phyloP scores from a whole-genome alignment of 2,797 vertebrate species.

The Micrastur ruficollis region DNA sequence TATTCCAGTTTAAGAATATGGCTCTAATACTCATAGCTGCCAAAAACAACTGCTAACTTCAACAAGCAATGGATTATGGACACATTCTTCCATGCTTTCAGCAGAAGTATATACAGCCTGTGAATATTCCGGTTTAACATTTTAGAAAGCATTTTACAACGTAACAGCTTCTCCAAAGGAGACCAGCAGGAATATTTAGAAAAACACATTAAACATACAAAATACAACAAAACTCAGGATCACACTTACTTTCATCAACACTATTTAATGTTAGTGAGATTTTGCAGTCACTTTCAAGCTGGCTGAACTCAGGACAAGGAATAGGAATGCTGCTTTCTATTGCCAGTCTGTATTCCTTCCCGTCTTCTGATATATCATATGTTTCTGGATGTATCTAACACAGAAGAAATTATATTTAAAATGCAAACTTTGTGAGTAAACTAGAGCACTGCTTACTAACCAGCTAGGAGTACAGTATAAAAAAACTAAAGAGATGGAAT shows the following conservation, averaged over 20 bases:
- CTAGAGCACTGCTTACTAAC: neutral
- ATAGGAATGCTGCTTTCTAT: constrained; percentile 86
- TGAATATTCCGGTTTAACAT: neutral
- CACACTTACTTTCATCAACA: constrained; percentile 77
- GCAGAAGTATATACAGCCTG: neutral
- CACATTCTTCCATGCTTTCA: neutral
- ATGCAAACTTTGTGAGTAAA: neutral
- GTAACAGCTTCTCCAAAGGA: neutral
- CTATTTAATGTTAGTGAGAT: constrained; percentile 81
- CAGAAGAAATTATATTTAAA: constrained; percentile 5
- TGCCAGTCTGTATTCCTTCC: constrained; percentile 76
- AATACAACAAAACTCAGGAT: neutral
- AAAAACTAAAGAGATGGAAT: neutral
- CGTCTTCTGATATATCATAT: constrained; percentile 81
- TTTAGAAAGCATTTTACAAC: neutral
- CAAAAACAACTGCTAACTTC: neutral
- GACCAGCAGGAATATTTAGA: neutral
- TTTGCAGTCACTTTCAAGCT: constrained; percentile 74
- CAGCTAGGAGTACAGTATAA: neutral
- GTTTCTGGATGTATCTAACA: constrained; percentile 80
- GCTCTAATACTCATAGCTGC: neutral
- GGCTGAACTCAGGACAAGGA: constrained; percentile 74
- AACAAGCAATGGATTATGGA: neutral
- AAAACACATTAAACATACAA: neutral
- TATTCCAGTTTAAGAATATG: neutral